Evolutionary conservation across 2,888 invertebrate genomes (phyloP).

Genomic region (Papilio elwesi): DNA sequence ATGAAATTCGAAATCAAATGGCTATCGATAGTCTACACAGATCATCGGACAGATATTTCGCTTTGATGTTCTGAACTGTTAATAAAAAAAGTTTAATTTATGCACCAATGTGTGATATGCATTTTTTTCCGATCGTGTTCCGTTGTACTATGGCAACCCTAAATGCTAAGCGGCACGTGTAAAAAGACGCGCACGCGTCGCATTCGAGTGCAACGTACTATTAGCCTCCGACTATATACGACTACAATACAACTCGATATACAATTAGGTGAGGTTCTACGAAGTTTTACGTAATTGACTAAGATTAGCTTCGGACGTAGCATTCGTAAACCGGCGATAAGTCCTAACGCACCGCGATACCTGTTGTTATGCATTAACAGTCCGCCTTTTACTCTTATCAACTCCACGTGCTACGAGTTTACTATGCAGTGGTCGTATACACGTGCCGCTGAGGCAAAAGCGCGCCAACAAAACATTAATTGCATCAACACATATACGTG

Average conservation of each 20-base stretch:
- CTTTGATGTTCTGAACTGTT: background rate
- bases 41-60: too few species aligned
- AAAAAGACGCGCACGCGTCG: constrained; percentile 45
- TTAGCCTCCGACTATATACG: constrained; percentile 21
- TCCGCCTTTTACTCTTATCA: constrained; percentile 60
- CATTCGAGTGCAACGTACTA: constrained; percentile 40
- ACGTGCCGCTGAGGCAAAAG: constrained; percentile 49
- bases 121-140: background rate
- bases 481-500: background rate
- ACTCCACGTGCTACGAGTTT: constrained; percentile 68
- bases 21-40: too few species aligned
- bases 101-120: too few species aligned
- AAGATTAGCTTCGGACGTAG: constrained; percentile 60
- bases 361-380: constrained; percentile 48
- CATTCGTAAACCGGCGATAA: constrained; percentile 60
- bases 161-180: constrained; percentile 47
- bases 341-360: constrained; percentile 51
- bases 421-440: constrained; percentile 55
- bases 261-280: constrained; percentile 46
- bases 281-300: constrained; percentile 58
- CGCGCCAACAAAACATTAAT: constrained; percentile 43
- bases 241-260: constrained; percentile 33
- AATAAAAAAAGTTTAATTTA: background rate
- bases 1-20: too few species aligned
- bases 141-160: constrained; percentile 43